Percentiles rank a stretch among this genome's conserved stretches.
These are phyloP conservation scores for Acrocera orbiculus DNA, from an alignment of 2,888 invertebrate genomes.

Conservation along the genomic window DNA sequence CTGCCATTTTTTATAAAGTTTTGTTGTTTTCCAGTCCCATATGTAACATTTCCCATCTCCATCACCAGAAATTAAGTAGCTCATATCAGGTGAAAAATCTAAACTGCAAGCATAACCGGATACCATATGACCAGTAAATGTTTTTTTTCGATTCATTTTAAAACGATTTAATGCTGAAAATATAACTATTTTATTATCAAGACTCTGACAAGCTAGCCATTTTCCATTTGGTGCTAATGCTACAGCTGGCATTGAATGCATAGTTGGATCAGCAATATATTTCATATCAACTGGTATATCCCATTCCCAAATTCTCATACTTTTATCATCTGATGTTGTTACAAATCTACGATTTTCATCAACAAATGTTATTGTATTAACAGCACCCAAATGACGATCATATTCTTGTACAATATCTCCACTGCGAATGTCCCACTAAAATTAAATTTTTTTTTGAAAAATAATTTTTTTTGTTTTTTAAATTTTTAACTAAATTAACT, in stretches of 20 bases:
- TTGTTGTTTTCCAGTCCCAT: constrained; percentile 99
- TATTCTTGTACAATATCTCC: constrained; percentile 96
- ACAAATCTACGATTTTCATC: constrained; percentile 96
- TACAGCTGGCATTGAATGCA: constrained; percentile 98
- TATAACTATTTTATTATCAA: constrained; percentile 97
- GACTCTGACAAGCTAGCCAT: constrained; percentile 97
- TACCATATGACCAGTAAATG: constrained; percentile 97
- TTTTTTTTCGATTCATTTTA: constrained; percentile 95
- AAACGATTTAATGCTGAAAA: constrained; percentile 95
- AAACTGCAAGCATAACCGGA: constrained; percentile 95
- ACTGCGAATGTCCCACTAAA: constrained; percentile 80
- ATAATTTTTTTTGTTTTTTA: not conserved
- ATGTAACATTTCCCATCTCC: constrained; percentile 97
- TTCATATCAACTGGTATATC: constrained; percentile 98
- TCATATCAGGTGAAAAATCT: constrained; percentile 98
- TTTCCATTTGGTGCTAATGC: constrained; percentile 91
- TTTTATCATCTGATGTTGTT: constrained; percentile 98
- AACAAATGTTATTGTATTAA: constrained; percentile 97
- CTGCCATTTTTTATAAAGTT: constrained; percentile 96
- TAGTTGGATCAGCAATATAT: constrained; percentile 96
- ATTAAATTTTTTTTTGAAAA: not conserved
- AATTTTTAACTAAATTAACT: constrained; percentile 31
- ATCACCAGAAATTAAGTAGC: constrained; percentile 93
- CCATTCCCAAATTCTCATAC: constrained; percentile 99
- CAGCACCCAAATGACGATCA: constrained; percentile 95